These are phyloP conservation scores for Embiotoca jacksoni DNA, from an alignment of 2,113 vertebrate genomes.

Conservation along the genomic window DNA sequence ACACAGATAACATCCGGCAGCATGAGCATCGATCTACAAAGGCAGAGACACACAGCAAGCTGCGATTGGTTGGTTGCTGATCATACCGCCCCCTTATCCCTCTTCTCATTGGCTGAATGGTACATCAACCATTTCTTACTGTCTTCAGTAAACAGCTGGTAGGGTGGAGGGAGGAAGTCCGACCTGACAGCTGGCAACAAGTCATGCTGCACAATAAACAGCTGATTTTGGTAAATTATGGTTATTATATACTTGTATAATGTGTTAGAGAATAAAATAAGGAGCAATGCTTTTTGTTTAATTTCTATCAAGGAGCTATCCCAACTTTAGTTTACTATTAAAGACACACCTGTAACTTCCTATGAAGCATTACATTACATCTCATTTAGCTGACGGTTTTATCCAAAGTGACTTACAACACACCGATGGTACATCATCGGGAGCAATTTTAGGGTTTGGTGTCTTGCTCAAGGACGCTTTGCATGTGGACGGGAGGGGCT, in stretches of 20 bases:
- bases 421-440: too few relatives aligned
- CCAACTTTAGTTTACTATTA: too few relatives aligned
- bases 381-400: too few relatives aligned
- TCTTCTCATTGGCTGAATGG: not conserved
- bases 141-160: slow-evolving; percentile 7
- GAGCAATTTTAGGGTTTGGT: too few relatives aligned
- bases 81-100: not conserved
- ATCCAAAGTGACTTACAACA: too few relatives aligned
- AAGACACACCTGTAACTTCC: too few relatives aligned
- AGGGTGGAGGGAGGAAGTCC: not conserved
- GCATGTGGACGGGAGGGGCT: too few relatives aligned
- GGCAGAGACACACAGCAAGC: not conserved
- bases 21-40: not conserved
- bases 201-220: not conserved
- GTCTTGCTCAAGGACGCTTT: too few relatives aligned
- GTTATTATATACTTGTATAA: not conserved
- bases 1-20: not conserved
- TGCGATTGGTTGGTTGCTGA: not conserved
- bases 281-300: too few relatives aligned
- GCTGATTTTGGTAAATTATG: not conserved
- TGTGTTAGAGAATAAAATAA: not conserved
- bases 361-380: too few relatives aligned
- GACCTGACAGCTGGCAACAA: not conserved
- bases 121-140: not conserved
- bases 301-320: too few relatives aligned